A percentile compares a stretch with the other conserved stretches of the same genome.
These are phyloP conservation scores for Coboldia fuscipes DNA, from an alignment of 1,140 invertebrate genomes.

Conservation along the genomic window DNA sequence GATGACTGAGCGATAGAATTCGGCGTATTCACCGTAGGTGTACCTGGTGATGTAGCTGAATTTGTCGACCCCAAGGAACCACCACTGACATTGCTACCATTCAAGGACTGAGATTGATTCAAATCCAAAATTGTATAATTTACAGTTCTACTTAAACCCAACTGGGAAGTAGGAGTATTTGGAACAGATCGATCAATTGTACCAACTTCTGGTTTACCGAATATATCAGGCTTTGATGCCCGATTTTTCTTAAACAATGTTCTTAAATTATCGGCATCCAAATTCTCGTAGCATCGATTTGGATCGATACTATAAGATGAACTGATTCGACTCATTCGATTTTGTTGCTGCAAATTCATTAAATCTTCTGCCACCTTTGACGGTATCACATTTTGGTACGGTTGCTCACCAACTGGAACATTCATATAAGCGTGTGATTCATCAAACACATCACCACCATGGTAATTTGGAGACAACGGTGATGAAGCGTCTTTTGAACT, in stretches of 20 bases:
- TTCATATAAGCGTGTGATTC: slow-evolving; percentile 1
- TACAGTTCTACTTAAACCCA: slow-evolving; percentile 4
- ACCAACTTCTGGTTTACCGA: slow-evolving; percentile 3
- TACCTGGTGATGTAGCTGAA: slow-evolving; percentile 9
- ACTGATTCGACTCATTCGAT: background rate
- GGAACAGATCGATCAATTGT: slow-evolving; percentile 4
- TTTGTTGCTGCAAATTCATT: slow-evolving; percentile 7
- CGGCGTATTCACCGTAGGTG: too few species aligned
- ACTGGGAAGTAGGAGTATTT: slow-evolving; percentile 1
- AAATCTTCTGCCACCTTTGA: background rate
- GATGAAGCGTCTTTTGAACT: background rate
- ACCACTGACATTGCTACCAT: background rate
- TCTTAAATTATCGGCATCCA: slow-evolving; percentile 2
- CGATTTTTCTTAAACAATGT: slow-evolving; percentile 1
- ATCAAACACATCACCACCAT: background rate
- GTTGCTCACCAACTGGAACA: slow-evolving; percentile 1
- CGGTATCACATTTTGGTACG: background rate
- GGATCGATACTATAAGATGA: slow-evolving; percentile 2
- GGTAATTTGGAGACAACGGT: slow-evolving; percentile 1
- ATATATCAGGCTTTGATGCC: slow-evolving; percentile 4
- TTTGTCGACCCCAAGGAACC: background rate
- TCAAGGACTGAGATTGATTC: slow-evolving; percentile 11
- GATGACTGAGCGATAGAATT: too few species aligned
- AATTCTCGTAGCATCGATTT: slow-evolving; percentile 5
- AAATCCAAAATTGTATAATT: slow-evolving; percentile 19